Percentiles rank a stretch among this genome's conserved stretches.
Evolutionary conservation across 2,113 vertebrate genomes (phyloP).

Genomic region (Gasterosteus nipponicus): DNA sequence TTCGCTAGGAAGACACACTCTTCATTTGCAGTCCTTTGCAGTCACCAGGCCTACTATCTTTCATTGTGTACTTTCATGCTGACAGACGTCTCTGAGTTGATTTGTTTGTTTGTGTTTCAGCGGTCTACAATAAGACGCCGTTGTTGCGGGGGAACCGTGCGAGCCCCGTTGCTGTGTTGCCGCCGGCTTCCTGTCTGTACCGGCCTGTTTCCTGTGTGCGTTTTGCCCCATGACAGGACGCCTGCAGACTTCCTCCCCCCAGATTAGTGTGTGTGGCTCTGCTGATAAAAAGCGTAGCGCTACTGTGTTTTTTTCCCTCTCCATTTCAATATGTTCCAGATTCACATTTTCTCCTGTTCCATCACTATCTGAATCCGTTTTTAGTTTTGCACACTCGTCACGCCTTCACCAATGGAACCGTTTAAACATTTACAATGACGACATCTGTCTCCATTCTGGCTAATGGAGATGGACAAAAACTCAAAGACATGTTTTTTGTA

Average conservation of each 20-base stretch:
- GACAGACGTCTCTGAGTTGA: conserved; percentile 21
- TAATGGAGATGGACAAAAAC: conserved; percentile 57
- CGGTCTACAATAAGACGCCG: conserved; percentile 31
- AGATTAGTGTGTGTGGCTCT: conserved; percentile 53
- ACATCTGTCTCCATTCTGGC: conserved; percentile 72
- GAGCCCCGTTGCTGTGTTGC: conserved; percentile 47
- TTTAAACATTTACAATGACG: conserved; percentile 33
- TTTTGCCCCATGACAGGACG: conserved; percentile 61
- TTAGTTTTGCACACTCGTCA: not conserved
- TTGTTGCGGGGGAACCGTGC: conserved; percentile 23
- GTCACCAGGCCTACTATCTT: not conserved
- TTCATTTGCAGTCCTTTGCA: not conserved
- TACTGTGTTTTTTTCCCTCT: conserved; percentile 19
- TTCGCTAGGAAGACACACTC: conserved; percentile 7
- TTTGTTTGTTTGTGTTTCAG: conserved; percentile 52
- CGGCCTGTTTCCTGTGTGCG: conserved; percentile 71
- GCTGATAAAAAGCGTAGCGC: conserved; percentile 65
- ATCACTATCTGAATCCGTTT: conserved; percentile 15
- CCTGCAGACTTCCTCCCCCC: conserved; percentile 65
- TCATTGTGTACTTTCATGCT: not conserved
- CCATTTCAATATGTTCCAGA: conserved; percentile 43
- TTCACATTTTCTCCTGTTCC: conserved; percentile 16
- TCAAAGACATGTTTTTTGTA: conserved; percentile 25
- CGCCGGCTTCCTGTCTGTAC: conserved; percentile 68
- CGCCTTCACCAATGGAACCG: not conserved